Evolutionary conservation across 2,888 invertebrate genomes (phyloP), one percentile per base, ranked within the genome.

Genomic region (Hartigia nigra): DNA sequence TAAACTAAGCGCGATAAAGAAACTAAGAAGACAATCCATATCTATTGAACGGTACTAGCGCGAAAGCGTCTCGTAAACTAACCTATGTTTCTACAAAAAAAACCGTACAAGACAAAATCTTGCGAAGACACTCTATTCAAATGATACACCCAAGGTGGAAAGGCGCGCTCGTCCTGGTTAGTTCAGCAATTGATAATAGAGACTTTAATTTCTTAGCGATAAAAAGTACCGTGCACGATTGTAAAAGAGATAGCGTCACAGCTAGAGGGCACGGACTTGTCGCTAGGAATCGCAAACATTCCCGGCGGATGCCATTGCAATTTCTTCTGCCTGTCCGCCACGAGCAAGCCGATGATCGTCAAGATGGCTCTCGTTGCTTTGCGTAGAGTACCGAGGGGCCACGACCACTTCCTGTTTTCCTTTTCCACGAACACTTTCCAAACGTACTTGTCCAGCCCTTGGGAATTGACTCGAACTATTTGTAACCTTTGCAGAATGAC

Each of bases 301-400:
- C 81, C 77, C 81, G 74, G 80, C 81, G 76, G 83, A 84, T 85
- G 81, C 81, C 86, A 86, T 85, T 82, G 85, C 84, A 83, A 86
- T 81, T 37, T 37, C 34, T 76, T 31, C 69, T 5, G 74, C 11
- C 39, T 78, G 34, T 69, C 76, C 76, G 34, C 79, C 76, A 74
- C 84, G 87, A 85, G 83, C 85, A 85, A 88, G 88, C 88, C 87
- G 86, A 87, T 85, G 82, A 82, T 84, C 85, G 84, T 87, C 88
- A 88, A 88, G 87, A 88, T 88, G 87, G 87, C 87, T 88, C 87
- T 88, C 88, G 76, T 55, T 55, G 55, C 55, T 55, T 55, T 55
- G 55, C 55, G 55, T 55, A 23, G 39, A 75, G 72, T 74, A 74
- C 77, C 23, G 34, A 31, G 74, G 34, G 12, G 14, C 39, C 31